Base-by-base conservation (phyloP, 2,797 vertebrate genomes). In the Hoplostethus mediterraneus region DNA sequence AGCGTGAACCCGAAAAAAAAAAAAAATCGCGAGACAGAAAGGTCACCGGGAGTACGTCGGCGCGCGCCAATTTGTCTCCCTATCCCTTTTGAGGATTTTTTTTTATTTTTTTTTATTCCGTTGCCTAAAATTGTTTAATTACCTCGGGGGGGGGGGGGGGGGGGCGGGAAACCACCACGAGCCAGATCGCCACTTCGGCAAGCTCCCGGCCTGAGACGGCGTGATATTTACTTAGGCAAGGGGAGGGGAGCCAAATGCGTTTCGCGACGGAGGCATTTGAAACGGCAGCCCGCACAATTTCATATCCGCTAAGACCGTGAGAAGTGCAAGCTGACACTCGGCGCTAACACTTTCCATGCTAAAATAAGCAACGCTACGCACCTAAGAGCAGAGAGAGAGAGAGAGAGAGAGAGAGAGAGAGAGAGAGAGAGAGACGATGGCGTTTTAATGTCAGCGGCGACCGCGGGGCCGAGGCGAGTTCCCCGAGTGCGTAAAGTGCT, bases 41-140 rank as follows among this genome's bases (percentile, higher is more conserved):
- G 71, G 86, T 89, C 82, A 81, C 63, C 40, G 31, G 49, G 54
- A 69, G 55, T 30, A 30, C 14, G 45, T 62, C 0, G 11, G 13
- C 9, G 3, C 0, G 0, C 5, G 14, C 6, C 62, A 48, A 68
- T 63, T 65, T 68, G 17, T 48, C 44, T 72, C 56, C 51, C n/a
- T 38, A 38, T 79, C 53, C 40, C 28, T 42, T 52, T 53, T 74
- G 28, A 79, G 60, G 63, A 58, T 64, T 45, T 45, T 13, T 71
- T 67, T 68, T 64, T 45, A 40, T 13, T 71, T 67, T 68, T 75
- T 77, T 79, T 21, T 11, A 33, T 63, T 58, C 56, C 55, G 49
- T 57, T 57, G 62, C 56, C 52, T 36, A 14, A 63, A 60, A 62
- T 57, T 0, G 49, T 65, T 72, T 60, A 6, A 82, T 80, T 66